Evolutionary conservation across 2,113 vertebrate genomes (phyloP), one percentile per base, ranked within the genome.

Genomic region (Limanda limanda): DNA sequence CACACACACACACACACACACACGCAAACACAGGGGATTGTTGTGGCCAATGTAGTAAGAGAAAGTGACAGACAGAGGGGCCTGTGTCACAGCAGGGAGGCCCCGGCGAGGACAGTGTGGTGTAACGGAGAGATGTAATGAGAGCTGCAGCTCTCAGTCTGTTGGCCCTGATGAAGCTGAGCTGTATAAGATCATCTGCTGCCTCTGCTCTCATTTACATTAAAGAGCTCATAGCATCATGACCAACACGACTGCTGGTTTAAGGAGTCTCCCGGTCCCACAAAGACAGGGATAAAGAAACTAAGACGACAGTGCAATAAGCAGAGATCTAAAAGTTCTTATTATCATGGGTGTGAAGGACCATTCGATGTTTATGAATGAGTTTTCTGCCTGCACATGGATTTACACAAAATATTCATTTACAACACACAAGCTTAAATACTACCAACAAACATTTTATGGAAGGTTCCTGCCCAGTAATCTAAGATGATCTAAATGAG

Each of bases 51-150:
- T 74, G 84, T 68, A 76, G 78, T 84, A 65, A 85, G 88, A 78
- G 88, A 91, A 89, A 92, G 91, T 89, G 88, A 88, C 86, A 91
- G 89, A 91, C 90, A 90, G 89, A 87, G 86, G 74, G 86, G 81
- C 79, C 86, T 75, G 82, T 87, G 86, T 86, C 70, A 76, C 88
- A 88, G 90, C 85, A 73, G 86, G 86, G 88, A 37, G 90, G 82
- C 83, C 81, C 84, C 35, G 69, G 40, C n/a, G 7, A 72, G 84
- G 82, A 93, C 83, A 62, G n/a, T 52, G 76, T 74, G 48, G 48
- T 76, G 68, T 5, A 15, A 57, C 54, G 27, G 66, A 54, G 61
- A 68, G 64, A 74, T 61, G 65, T 55, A 81, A 78, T 68, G 81
- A 82, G 76, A 68, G 74, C 74, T 37, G 8, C 76, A 64, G 81